These are phyloP conservation scores for Gulo gulo DNA, from an alignment of 2,113 vertebrate species.

Conservation along the genomic window DNA sequence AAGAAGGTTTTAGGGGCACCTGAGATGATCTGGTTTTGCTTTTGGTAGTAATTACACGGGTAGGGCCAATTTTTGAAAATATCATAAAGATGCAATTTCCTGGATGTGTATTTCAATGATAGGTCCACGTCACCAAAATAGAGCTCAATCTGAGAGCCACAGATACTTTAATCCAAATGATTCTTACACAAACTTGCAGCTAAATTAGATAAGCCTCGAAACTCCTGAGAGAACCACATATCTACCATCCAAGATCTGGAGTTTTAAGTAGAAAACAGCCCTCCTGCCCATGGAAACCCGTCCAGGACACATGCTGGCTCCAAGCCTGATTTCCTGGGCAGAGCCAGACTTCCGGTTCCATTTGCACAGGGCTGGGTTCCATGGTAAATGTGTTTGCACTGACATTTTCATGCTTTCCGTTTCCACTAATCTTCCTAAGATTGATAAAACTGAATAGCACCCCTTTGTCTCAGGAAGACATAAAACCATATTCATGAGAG, in stretches of 20 bases:
- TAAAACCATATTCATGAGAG: background rate
- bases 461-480: background rate
- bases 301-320: rapidly evolving
- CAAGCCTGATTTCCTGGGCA: rapidly evolving
- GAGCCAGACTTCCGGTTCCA: rapidly evolving
- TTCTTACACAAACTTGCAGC: background rate
- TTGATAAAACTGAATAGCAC: background rate
- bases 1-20: background rate
- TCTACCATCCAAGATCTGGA: background rate
- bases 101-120: background rate
- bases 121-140: background rate
- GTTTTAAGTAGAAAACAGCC: background rate
- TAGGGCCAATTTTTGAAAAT: background rate
- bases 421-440: background rate
- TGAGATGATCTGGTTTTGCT: background rate
- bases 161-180: background rate
- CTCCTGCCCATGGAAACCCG: too few relatives aligned
- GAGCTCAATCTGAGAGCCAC: background rate
- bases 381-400: rapidly evolving
- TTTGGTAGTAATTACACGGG: background rate
- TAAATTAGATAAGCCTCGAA: background rate
- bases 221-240: background rate
- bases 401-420: background rate
- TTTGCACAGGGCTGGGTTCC: background rate
- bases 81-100: background rate